These are phyloP conservation scores for Anodontia alba DNA, from an alignment of 2,888 invertebrate genomes.

Conservation along the genomic window DNA sequence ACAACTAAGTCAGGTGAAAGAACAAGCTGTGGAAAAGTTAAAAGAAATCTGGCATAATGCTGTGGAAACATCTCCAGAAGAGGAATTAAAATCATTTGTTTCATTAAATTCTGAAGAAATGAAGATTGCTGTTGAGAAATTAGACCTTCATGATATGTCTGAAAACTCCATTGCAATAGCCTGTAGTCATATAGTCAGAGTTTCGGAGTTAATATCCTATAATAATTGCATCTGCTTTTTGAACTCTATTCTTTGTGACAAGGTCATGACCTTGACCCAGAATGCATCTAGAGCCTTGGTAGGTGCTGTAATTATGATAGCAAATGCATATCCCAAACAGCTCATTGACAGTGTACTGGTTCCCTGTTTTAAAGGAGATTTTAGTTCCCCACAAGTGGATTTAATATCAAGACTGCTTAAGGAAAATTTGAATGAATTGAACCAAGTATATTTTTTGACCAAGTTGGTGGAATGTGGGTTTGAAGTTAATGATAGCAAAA, in stretches of 20 bases:
- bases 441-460: background rate
- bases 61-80: background rate
- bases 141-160: background rate
- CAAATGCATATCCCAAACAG: constrained; percentile 47
- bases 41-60: constrained; percentile 14
- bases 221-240: constrained; percentile 29
- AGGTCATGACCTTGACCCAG: constrained; percentile 28
- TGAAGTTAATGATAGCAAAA: constrained; percentile 15
- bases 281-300: constrained; percentile 44
- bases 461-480: background rate
- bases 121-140: background rate
- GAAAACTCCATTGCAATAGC: background rate
- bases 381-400: constrained; percentile 3
- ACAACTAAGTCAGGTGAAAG: background rate
- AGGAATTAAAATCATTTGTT: background rate
- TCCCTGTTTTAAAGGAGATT: constrained; percentile 14
- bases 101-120: constrained; percentile 8
- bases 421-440: background rate
- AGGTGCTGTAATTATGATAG: constrained; percentile 33
- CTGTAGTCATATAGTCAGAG: background rate
- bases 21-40: constrained; percentile 1
- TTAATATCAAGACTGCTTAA: constrained; percentile 1
- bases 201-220: constrained; percentile 35
- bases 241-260: constrained; percentile 20
- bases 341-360: constrained; percentile 44